Conservation (phyloP, 2,888 invertebrate species). For the Cyclophora albipunctata region DNA sequence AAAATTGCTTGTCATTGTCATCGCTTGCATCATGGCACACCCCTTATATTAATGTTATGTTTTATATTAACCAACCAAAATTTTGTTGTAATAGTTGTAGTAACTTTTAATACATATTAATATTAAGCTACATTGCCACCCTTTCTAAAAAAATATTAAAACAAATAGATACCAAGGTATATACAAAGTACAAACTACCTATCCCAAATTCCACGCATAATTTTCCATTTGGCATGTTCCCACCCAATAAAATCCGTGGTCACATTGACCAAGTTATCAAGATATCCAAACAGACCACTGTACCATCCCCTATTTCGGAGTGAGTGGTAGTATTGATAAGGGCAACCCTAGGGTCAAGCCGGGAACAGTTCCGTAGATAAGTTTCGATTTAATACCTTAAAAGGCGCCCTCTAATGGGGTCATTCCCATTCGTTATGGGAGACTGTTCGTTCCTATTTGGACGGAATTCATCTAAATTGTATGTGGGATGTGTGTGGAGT, state of each 20-base stretch:
- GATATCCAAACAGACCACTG: slow-evolving; percentile 32
- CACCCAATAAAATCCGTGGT: slow-evolving; percentile 8
- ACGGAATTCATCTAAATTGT: slow-evolving; percentile 20
- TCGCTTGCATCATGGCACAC: too few relatives aligned
- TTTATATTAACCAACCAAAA: too few relatives aligned
- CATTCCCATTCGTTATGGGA: slow-evolving; percentile 66
- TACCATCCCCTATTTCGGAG: slow-evolving; percentile 34
- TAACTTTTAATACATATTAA: too few relatives aligned
- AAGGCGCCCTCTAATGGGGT: slow-evolving; percentile 68
- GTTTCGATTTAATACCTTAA: slow-evolving; percentile 71
- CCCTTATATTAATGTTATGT: too few relatives aligned
- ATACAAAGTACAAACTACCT: too few relatives aligned
- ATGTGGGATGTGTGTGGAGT: slow-evolving; percentile 3
- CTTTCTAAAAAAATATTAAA: too few relatives aligned
- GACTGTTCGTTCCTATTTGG: slow-evolving; percentile 38
- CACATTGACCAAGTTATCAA: slow-evolving; percentile 17
- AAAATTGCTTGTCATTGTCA: too few relatives aligned
- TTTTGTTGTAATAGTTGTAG: too few relatives aligned
- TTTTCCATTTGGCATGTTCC: too few relatives aligned
- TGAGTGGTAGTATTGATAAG: slow-evolving; percentile 60
- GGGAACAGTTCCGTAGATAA: slow-evolving; percentile 58
- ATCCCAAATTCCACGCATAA: too few relatives aligned
- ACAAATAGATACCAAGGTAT: too few relatives aligned
- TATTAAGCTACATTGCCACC: too few relatives aligned
- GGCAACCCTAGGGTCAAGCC: slow-evolving; percentile 45